Base-by-base conservation (phyloP, 2,888 invertebrate species). In the Ophion costatus region DNA sequence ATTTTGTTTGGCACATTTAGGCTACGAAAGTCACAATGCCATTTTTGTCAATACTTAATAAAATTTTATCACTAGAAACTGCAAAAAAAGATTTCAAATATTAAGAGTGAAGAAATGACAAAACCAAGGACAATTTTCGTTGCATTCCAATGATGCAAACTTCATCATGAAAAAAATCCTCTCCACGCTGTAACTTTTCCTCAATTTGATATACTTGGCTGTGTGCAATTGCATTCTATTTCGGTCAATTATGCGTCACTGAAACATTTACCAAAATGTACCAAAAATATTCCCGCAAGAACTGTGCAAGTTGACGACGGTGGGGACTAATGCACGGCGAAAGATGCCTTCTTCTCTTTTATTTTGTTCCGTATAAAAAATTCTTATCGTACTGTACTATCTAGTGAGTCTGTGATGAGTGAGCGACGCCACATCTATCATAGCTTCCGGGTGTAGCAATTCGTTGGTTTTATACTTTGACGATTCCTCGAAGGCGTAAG, bases 401-500 rank as follows among this genome's bases (percentile, higher is more conserved):
- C 86, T 87, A 67, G 51, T 76, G 11, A 97, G 94, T 92, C 97
- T 95, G 88, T 97, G 96, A 92, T 97, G 96, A 17, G 98, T 97
- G 86, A 97, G 94, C 88, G 97, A 95, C 0, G 97, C 97, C 17
- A 98, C 95, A 94, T 98, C 98, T 17, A 97, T 95, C 95, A 97
- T 97, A 0, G 97, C 96, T 93, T 98, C 98, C 1, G 98, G 97
- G 88, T 96, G 96, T 14, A 98, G 94, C 20, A 98, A 93, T 86
- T 98, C 98, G 87, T 95, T 95, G 11, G 97, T 96, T 84, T 94
- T 93, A 92, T 98, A 98, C 92, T 97, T 97, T 61, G 96, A 93
- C 7, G 99, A 98, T 91, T 97, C 98, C 89, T 98, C 98, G 93
- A 96, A 99, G 0, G 98, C 98, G 92, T 97, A 97, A 88, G 97